Evolutionary conservation across 2,888 invertebrate species (phyloP).

Genomic region (Apamea sordens): DNA sequence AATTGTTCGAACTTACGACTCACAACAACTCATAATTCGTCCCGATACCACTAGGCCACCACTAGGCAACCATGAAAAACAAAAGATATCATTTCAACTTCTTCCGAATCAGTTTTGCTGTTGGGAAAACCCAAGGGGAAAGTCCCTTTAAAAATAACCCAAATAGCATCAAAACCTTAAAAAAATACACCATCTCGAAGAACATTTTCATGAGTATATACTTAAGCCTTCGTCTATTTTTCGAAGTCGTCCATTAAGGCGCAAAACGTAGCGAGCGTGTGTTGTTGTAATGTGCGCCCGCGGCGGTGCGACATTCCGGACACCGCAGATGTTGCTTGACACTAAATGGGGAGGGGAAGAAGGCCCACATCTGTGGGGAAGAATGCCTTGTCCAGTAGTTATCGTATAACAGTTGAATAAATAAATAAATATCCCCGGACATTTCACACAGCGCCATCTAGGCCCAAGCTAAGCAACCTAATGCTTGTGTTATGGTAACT

Average conservation of each 20-base stretch:
- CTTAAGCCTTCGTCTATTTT: constrained; percentile 57
- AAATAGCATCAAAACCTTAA: constrained; percentile 8
- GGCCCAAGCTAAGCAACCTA: too few relatives aligned
- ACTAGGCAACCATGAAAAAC: background rate
- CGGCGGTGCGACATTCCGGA: constrained; percentile 68
- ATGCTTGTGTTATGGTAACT: too few relatives aligned
- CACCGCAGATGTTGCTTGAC: constrained; percentile 51
- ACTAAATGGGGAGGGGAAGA: constrained; percentile 7
- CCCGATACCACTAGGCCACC: background rate
- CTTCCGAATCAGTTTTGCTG: background rate
- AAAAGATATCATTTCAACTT: background rate
- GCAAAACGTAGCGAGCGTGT: constrained; percentile 59
- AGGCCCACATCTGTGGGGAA: constrained; percentile 8
- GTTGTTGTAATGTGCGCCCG: constrained; percentile 59
- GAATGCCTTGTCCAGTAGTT: too few relatives aligned
- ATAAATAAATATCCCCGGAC: too few relatives aligned
- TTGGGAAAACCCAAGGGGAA: background rate
- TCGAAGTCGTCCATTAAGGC: constrained; percentile 56
- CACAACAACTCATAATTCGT: too few relatives aligned
- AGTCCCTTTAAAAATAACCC: background rate
- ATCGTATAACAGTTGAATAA: too few relatives aligned
- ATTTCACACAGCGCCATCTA: too few relatives aligned
- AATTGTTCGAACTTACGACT: too few relatives aligned
- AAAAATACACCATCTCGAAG: background rate
- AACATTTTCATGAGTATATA: constrained; percentile 46